These are phyloP conservation scores for Melanaphis sacchari DNA, from an alignment of 1,140 invertebrate species.

Conservation along the genomic window DNA sequence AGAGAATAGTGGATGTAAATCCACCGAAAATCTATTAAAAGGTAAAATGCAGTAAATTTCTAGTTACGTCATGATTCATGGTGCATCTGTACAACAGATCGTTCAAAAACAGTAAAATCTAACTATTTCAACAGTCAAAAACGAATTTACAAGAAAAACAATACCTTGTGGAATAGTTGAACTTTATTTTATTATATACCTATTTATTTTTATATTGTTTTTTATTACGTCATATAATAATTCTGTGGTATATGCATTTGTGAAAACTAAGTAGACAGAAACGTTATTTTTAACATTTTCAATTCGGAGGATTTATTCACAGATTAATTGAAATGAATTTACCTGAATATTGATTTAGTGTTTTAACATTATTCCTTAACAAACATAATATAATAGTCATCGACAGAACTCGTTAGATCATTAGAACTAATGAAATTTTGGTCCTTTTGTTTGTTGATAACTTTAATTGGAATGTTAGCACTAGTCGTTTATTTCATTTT, in stretches of 20 bases:
- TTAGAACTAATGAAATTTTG: not conserved
- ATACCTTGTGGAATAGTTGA: not conserved
- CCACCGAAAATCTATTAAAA: not conserved
- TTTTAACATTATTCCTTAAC: not conserved
- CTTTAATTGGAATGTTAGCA: not conserved
- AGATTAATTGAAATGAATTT: not conserved
- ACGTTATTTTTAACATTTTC: not conserved
- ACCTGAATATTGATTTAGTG: not conserved
- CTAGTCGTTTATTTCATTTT: not conserved
- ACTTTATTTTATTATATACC: not conserved
- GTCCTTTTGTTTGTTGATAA: not conserved
- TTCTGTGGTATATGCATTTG: not conserved
- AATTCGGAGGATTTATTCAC: not conserved
- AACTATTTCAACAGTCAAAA: not conserved
- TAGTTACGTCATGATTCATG: not conserved
- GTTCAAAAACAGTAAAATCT: not conserved
- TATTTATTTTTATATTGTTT: not conserved
- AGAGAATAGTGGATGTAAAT: not conserved
- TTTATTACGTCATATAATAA: too few relatives aligned
- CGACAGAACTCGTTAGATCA: not conserved
- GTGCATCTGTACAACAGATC: not conserved
- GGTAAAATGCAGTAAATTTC: not conserved
- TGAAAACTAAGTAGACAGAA: not conserved
- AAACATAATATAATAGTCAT: not conserved
- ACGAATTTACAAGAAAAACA: not conserved